Evolutionary conservation across 1,140 invertebrate genomes (phyloP).

Genomic region (Drosophila pectinifera): DNA sequence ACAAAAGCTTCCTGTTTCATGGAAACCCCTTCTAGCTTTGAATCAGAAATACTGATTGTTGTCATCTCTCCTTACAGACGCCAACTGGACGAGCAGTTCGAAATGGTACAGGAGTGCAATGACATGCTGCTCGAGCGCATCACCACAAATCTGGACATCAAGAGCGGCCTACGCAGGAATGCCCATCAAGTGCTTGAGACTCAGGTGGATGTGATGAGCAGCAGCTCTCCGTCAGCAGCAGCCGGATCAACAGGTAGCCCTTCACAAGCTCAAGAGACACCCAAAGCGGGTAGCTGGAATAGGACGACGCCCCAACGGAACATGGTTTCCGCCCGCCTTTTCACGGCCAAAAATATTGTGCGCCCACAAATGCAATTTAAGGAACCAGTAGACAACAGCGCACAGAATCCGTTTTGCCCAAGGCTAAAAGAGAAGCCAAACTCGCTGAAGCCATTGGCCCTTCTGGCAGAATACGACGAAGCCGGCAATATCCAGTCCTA

Average conservation of each 20-base stretch:
- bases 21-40: background rate
- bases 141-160: slow-evolving; percentile 90
- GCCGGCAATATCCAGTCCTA: slow-evolving; percentile 87
- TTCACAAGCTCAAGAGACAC: slow-evolving; percentile 10
- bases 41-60: background rate
- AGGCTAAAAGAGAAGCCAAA: slow-evolving; percentile 95
- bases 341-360: slow-evolving; percentile 91
- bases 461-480: slow-evolving; percentile 89
- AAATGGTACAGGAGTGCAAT: slow-evolving; percentile 91
- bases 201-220: slow-evolving; percentile 85
- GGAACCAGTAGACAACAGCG: slow-evolving; percentile 93
- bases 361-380: slow-evolving; percentile 94
- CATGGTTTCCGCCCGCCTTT: slow-evolving; percentile 84
- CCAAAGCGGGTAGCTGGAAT: slow-evolving; percentile 84
- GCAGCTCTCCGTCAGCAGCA: slow-evolving; percentile 48
- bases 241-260: background rate
- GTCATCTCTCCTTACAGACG: slow-evolving; percentile 58
- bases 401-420: slow-evolving; percentile 91
- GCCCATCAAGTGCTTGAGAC: slow-evolving; percentile 86
- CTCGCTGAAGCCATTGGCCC: slow-evolving; percentile 91
- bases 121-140: slow-evolving; percentile 93
- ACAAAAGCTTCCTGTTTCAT: too few relatives aligned
- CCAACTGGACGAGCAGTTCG: slow-evolving; percentile 90
- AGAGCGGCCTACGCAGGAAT: slow-evolving; percentile 86
- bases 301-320: slow-evolving; percentile 34